Base-by-base conservation (phyloP, 2,113 vertebrate species). In the Artemisiospiza belli region DNA sequence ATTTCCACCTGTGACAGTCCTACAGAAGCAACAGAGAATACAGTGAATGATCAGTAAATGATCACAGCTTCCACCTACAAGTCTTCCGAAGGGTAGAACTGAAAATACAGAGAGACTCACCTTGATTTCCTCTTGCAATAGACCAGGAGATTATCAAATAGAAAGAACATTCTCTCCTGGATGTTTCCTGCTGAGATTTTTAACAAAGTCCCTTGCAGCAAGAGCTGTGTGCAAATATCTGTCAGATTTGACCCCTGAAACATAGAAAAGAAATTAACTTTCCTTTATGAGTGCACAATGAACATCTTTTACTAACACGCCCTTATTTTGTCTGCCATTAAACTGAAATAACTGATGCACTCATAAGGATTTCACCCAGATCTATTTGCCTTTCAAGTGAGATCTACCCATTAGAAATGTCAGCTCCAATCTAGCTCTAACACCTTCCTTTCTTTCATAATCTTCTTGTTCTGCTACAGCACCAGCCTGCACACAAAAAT, bases 131-230 rank as follows among this genome's bases (percentile, higher is more conserved):
- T 98, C 97, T 99, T 99, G 95, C 99, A 99, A 94, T 99, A 99
- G 89, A 99, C 99, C 27, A 99, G 97, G 47, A 99, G 98, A 97
- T 99, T 99, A 98, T 99, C 99, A 2, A 99, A 99, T n/a, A 99
- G 97, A 97, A 99, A 99, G 97, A 99, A 99, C 95, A 99, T 98
- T 23, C 99, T 98, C 88, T 99, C 99, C 95, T 99, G 99, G 95
- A 99, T 99, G 92, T 99, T 99, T 90, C 99, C 99, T 1, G 99
- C 99, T 4, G 99, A 99, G 97, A 99, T 99, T 97, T 99, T 99
- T 84, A 99, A 97, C 88, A 99, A 97, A 90, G 98, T 99, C 52
- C 99, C 99, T 81, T 99, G 99, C 21, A 99, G 98, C 52, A 99
- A 98, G 64, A 99, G 97, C 93, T 99, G 99, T 23, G 99, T 99